Evolutionary conservation across 1,140 invertebrate genomes (phyloP).

Genomic region (Cyphomyrmex costatus): DNA sequence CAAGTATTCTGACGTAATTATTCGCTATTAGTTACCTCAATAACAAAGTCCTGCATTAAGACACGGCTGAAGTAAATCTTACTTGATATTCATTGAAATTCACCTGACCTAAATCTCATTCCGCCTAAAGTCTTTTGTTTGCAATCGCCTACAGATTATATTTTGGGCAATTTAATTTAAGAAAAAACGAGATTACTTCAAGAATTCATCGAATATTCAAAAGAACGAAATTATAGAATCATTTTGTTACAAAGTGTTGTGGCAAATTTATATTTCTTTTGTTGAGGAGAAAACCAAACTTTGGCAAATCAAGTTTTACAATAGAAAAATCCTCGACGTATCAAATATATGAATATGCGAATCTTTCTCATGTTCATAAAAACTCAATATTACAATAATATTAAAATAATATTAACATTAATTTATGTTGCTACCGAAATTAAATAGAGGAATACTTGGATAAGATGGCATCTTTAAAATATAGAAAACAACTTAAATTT

Average conservation of each 20-base stretch:
- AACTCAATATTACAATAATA: not conserved
- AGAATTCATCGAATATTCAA: not conserved
- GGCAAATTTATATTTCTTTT: not conserved
- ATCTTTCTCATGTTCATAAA: not conserved
- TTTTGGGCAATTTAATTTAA: conserved; percentile 15
- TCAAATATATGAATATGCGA: not conserved
- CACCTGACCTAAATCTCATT: not conserved
- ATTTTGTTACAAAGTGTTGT: not conserved
- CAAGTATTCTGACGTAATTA: not conserved
- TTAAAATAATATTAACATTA: not conserved
- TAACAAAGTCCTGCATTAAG: not conserved
- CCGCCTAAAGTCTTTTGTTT: not conserved
- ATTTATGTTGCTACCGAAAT: not conserved
- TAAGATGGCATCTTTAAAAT: no score
- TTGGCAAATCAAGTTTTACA: not conserved
- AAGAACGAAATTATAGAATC: not conserved
- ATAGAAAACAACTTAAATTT: no score
- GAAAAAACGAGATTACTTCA: not conserved
- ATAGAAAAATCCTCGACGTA: not conserved
- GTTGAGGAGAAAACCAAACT: not conserved
- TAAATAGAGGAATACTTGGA: not conserved
- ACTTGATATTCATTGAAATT: conserved; percentile 16
- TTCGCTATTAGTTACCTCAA: not conserved
- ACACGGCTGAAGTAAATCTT: not conserved
- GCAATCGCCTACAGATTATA: not conserved